These are phyloP conservation scores for Alaudala cheleensis DNA, from an alignment of 2,113 vertebrate species.

Conservation along the genomic window DNA sequence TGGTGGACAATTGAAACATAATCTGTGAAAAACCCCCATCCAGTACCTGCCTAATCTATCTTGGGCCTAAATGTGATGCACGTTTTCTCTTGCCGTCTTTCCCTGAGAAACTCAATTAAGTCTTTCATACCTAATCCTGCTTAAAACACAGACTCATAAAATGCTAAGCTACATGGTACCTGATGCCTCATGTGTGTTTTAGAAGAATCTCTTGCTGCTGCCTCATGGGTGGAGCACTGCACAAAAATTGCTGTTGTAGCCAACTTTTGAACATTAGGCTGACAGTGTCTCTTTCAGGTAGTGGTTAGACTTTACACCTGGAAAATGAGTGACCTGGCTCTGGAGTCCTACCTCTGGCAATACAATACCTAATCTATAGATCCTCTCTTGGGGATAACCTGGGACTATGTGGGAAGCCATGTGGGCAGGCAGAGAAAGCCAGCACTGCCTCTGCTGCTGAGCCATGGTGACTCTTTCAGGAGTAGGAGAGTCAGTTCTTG, in stretches of 20 bases:
- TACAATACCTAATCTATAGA: too few species aligned
- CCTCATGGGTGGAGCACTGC: fast-evolving
- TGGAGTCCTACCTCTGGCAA: not conserved
- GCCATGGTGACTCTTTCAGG: not conserved
- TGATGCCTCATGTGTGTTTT: not conserved
- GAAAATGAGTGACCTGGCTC: not conserved
- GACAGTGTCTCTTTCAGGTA: not conserved
- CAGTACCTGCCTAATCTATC: not conserved
- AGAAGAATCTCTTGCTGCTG: not conserved
- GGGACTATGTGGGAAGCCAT: not conserved
- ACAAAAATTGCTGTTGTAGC: not conserved
- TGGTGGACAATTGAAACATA: not conserved
- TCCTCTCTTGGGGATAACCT: not conserved
- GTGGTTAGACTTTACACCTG: not conserved
- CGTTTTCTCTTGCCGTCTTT: not conserved
- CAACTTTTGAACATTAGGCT: not conserved
- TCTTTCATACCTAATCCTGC: not conserved
- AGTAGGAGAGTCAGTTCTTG: not conserved
- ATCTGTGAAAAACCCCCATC: not conserved
- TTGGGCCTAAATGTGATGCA: not conserved
- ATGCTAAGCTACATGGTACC: not conserved
- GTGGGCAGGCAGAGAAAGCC: not conserved
- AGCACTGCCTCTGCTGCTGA: not conserved
- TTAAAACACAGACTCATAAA: not conserved
- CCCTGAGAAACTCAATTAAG: not conserved